Evolutionary conservation across 2,113 vertebrate species (phyloP), one percentile per base, ranked within the genome.

Genomic region (Apodemus sylvaticus): DNA sequence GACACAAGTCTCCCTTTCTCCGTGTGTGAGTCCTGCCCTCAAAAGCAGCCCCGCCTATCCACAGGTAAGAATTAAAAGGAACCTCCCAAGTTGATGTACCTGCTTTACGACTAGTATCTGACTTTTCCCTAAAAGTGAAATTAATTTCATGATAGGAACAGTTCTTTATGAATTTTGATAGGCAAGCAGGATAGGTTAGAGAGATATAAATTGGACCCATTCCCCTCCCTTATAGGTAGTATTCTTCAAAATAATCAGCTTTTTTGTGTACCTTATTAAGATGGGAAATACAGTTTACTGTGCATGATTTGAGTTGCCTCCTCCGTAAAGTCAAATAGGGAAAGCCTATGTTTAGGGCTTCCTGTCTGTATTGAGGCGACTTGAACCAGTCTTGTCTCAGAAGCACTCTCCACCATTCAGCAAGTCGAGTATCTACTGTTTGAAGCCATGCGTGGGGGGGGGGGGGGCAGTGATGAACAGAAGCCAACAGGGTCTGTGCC

Each of bases 21-120:
- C 96, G 97, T 98, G 97, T 98, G 98, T 98, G 99, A 99, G 97
- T 98, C 98, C 95, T 99, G 98, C 97, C 98, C 99, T 98, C 98
- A 97, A 89, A 99, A 98, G 95, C 98, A 98, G 96, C 98, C 97
- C 45, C 98, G 99, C 98, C 98, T 99, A 98, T 98, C 98, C 97
- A 98, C 99, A 99, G 99, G 99, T 99, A 98, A 97, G 97, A 90
- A 87, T 53, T 12, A 0, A 19, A 70, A 5, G 4, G 19, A 19
- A 12, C 9, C 53, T 58, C 31, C 20, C n/a, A 48, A 3, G 22
- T 71, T 13, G 90, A 26, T 31, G 64, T 90, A 20, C 5, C 2
- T 53, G 89, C 29, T 85, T 66, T 71, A 88, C 82, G 36, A 48
- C 53, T 87, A 48, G 22, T 77, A 4, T 36, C 64, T 96, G 77